A percentile compares a stretch with the other conserved stretches of the same genome.
Conservation (phyloP, 2,888 invertebrate species). For the Callimorpha dominula region DNA sequence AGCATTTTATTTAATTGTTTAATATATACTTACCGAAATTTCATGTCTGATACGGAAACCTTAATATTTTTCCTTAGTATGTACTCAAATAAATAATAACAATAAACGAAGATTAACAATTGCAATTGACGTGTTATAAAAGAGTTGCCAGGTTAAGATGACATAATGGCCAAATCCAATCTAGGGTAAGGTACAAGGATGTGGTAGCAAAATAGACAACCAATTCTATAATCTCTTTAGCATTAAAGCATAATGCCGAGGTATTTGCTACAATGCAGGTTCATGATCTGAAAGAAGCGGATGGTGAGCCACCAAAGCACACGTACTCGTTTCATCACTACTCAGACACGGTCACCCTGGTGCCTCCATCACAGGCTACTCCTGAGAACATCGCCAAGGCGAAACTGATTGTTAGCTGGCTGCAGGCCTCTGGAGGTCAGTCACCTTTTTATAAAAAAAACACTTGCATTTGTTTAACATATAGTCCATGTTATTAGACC, state of each 20-base stretch:
- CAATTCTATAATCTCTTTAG: not conserved
- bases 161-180: not conserved
- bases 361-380: conserved; percentile 84
- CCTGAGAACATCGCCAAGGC: conserved; percentile 87
- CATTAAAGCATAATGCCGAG: no score
- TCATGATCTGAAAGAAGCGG: conserved; percentile 83
- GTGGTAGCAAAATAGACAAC: not conserved
- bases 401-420: conserved; percentile 84
- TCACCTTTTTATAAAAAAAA: not conserved
- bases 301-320: conserved; percentile 60
- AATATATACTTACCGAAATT: no score
- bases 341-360: conserved; percentile 59
- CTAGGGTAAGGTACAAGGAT: not conserved
- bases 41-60: not conserved
- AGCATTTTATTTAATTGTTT: no score
- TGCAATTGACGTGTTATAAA: no score
- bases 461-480: not conserved
- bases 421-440: conserved; percentile 85
- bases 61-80: not conserved
- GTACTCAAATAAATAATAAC: no score
- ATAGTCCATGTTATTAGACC: not conserved
- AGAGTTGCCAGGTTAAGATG: not conserved
- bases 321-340: conserved; percentile 59
- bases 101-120: no score
- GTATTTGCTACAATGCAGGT: conserved; percentile 63